Conservation (phyloP, 2,888 invertebrate genomes). For the Leuctra nigra region DNA sequence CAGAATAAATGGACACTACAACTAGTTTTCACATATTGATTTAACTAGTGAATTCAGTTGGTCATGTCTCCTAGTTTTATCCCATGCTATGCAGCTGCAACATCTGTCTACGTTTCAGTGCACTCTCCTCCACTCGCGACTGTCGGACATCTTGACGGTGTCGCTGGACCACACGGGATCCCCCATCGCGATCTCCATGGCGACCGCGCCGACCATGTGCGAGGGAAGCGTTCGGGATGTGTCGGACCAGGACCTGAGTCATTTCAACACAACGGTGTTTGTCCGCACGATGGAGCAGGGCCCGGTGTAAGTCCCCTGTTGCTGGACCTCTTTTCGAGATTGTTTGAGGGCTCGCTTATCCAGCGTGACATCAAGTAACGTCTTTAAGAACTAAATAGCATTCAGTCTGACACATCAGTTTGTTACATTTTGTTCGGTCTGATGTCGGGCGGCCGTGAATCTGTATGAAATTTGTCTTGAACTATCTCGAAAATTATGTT, state of each 20-base stretch:
- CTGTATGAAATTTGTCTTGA: no score
- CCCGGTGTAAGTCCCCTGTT: constrained; percentile 66
- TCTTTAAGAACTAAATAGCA: no score
- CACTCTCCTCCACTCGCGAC: constrained; percentile 63
- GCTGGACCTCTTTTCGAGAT: no score
- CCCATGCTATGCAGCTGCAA: not conserved
- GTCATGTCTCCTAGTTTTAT: no score
- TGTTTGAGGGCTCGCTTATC: no score
- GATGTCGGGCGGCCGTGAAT: no score
- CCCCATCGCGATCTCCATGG: constrained; percentile 60
- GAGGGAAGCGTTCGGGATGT: constrained; percentile 40
- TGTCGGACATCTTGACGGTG: constrained; percentile 71
- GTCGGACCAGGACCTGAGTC: constrained; percentile 40
- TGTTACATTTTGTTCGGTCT: no score
- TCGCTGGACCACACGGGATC: constrained; percentile 74
- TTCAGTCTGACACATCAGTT: no score
- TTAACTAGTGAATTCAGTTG: not conserved
- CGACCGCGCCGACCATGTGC: constrained; percentile 45
- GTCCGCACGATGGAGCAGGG: constrained; percentile 75
- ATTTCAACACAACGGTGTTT: constrained; percentile 70
- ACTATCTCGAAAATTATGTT: no score
- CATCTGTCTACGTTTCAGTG: constrained; percentile 46
- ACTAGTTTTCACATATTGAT: no score
- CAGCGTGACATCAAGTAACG: no score
- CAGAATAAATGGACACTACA: no score